phyloP scores from a whole-genome alignment of 1,140 invertebrate genomes.

The Drosophila tristis region DNA sequence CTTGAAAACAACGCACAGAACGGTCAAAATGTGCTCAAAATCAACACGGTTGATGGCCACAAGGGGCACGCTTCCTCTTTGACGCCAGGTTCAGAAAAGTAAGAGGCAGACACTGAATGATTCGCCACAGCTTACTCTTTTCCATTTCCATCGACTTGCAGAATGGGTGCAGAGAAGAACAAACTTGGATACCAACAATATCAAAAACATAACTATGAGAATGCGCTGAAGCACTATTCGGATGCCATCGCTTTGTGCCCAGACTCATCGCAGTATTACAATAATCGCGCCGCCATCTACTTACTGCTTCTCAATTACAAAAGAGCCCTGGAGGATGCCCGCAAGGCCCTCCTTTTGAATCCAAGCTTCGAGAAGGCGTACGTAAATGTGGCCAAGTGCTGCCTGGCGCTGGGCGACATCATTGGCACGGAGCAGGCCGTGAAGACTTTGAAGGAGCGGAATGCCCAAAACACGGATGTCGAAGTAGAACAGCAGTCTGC shows the following conservation, averaged over 20 bases:
- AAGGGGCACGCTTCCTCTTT: no score
- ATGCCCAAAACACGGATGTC: conserved; percentile 87
- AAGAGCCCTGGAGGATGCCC: conserved; percentile 93
- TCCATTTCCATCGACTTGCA: conserved; percentile 71
- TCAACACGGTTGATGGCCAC: no score
- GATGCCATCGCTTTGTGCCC: conserved; percentile 93
- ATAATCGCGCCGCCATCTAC: conserved; percentile 95
- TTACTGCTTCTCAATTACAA: conserved; percentile 95
- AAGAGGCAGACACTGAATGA: no score
- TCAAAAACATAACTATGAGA: conserved; percentile 93
- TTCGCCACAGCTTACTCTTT: not conserved
- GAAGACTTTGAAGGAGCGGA: conserved; percentile 88
- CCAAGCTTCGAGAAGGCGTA: conserved; percentile 92
- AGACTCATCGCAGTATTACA: conserved; percentile 92
- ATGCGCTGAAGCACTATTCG: conserved; percentile 92
- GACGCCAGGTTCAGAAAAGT: no score
- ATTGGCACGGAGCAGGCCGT: conserved; percentile 91
- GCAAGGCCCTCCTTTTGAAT: conserved; percentile 91
- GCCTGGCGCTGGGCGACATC: conserved; percentile 91
- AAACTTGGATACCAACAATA: conserved; percentile 95
- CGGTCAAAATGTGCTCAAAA: no score
- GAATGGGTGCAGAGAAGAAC: conserved; percentile 93
- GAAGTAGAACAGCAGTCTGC: conserved; percentile 88
- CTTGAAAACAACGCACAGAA: no score
- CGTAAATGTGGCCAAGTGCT: conserved; percentile 92